These are phyloP conservation scores for Sylvietta virens DNA, from an alignment of 2,113 vertebrate genomes.

Conservation along the genomic window DNA sequence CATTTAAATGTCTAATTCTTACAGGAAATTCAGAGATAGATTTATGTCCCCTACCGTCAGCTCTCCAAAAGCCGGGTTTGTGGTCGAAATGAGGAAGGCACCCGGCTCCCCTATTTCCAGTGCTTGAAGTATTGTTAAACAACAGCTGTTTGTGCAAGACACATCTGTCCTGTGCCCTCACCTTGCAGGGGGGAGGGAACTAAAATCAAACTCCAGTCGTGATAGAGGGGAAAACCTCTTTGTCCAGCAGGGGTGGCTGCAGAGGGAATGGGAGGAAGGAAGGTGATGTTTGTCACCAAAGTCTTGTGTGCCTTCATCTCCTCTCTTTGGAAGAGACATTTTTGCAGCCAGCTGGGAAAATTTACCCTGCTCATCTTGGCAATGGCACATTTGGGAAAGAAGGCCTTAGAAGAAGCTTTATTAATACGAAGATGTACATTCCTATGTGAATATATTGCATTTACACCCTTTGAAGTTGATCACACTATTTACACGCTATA, in stretches of 20 bases:
- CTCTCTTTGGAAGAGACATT: not conserved
- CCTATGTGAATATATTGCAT: not conserved
- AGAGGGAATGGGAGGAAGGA: not conserved
- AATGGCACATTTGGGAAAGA: not conserved
- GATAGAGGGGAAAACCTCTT: accelerated
- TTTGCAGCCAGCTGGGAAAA: not conserved
- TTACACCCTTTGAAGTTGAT: not conserved
- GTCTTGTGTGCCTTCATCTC: not conserved
- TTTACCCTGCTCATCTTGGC: not conserved
- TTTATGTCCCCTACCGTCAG: not conserved
- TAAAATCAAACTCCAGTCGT: not conserved
- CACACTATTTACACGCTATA: not conserved
- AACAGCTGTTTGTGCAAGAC: not conserved
- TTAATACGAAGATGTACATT: not conserved
- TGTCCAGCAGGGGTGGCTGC: not conserved
- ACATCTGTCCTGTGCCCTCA: not conserved
- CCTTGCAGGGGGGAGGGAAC: not conserved
- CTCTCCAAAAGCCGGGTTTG: not conserved
- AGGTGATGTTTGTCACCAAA: not conserved
- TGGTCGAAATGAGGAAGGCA: not conserved
- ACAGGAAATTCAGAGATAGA: not conserved
- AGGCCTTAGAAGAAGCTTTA: not conserved
- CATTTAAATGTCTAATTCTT: not conserved
- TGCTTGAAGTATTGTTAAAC: not conserved
- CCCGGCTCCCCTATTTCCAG: not conserved